Base-by-base conservation (phyloP, 2,113 vertebrate species). In the Hippocampus barbouri region DNA sequence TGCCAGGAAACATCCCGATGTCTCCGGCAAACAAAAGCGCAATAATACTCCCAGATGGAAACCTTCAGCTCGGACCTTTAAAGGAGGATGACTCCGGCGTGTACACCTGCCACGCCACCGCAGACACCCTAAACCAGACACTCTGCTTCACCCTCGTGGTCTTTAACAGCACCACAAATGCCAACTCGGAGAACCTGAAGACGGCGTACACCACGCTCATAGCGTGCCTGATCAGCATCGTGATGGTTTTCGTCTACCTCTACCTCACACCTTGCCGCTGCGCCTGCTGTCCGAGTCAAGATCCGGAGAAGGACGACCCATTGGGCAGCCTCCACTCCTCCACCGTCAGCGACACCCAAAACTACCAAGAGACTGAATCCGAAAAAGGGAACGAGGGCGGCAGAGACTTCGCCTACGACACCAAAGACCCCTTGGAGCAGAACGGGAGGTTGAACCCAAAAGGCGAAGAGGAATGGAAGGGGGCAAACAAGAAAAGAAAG, bases 161-260 rank as follows among this genome's bases (percentile, higher is more conserved):
- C 64, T 89, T 94, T 74, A 98, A 98, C 86, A 91, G 90, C 88
- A 97, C 95, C 69, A 61, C 79, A 71, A 92, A 84, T 0, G 90
- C 92, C 6, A 90, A 92, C n/a, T 89, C 93, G 0, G 96, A 98
- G 77, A 93, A 93, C 59, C 90, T 99, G 54, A 99, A 98, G 87
- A 99, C 97, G 0, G 97, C 96, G 54, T 99, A 98, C 82, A 99
- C 97, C 85, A 98, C 97, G 0, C 91, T 99, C 0, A 93, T 96
- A 78, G 97, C 93, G 41, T 98, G 97, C 56, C 91, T 98, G 87
- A 88, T 95, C 72, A 98, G 96, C 54, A 87, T 96, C 45, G 92
- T 99, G 51, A 91, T 98, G 86, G 94, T 99, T 43, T 91, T 98
- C 70, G 93, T 98, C 88, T 99, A 98, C 86, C 92, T 99, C 87